A percentile compares a stretch with the other conserved stretches of the same genome.
Conservation (phyloP, 2,797 vertebrate species). For the Malurus splendens region DNA sequence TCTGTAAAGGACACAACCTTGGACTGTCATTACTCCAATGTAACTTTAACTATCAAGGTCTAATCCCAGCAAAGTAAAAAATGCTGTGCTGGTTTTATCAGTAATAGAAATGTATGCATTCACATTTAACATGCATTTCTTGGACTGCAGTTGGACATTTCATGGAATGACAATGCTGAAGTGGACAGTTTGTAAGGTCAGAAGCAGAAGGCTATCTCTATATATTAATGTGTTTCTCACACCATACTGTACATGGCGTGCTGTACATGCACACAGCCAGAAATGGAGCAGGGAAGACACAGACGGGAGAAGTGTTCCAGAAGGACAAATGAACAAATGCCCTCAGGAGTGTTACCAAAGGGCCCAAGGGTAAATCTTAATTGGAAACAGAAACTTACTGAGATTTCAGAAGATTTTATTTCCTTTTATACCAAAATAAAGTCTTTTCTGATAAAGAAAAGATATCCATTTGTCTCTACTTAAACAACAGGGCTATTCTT, state of each 20-base stretch:
- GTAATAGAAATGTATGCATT: slow-evolving; percentile 65
- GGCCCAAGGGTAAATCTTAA: not conserved
- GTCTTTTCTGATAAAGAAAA: not conserved
- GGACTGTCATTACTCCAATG: slow-evolving; percentile 49
- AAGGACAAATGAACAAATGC: not conserved
- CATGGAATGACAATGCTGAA: slow-evolving; percentile 58
- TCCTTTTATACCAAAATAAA: not conserved
- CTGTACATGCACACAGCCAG: not conserved
- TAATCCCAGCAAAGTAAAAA: slow-evolving; percentile 56
- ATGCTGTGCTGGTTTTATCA: slow-evolving; percentile 56
- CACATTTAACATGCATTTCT: slow-evolving; percentile 65
- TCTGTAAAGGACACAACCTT: slow-evolving; percentile 23
- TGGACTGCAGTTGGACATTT: slow-evolving; percentile 43
- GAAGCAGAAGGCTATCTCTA: slow-evolving; percentile 45
- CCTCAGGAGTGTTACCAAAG: not conserved
- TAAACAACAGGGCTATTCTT: not conserved
- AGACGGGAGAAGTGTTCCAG: not conserved
- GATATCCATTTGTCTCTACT: not conserved
- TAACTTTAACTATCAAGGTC: slow-evolving; percentile 43
- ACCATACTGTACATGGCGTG: not conserved
- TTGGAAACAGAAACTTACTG: not conserved
- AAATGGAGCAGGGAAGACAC: not conserved
- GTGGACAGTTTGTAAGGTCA: slow-evolving; percentile 64
- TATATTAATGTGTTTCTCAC: slow-evolving; percentile 38
- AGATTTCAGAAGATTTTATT: not conserved